Conservation (phyloP, 2,797 vertebrate species). For the Trachops cirrhosus region DNA sequence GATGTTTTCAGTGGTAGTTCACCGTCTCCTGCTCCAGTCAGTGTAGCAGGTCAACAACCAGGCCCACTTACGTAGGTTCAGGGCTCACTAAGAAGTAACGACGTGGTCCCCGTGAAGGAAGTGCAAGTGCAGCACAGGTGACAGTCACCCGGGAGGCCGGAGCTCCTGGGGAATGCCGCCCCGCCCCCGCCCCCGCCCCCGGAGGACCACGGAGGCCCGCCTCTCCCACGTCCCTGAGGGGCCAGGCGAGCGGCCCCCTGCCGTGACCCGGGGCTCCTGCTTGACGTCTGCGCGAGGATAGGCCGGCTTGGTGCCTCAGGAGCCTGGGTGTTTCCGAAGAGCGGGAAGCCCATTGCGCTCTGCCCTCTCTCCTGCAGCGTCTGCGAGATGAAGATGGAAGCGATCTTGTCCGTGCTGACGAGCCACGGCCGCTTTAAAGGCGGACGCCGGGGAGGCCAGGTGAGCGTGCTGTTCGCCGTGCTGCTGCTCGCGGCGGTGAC, state of each 20-base stretch:
- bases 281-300: background rate
- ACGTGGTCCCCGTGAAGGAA: background rate
- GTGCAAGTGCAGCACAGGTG: background rate
- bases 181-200: background rate
- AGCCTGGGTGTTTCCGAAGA: background rate
- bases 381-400: slow-evolving; percentile 90
- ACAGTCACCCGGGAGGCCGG: background rate
- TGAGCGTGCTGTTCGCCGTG: slow-evolving; percentile 70
- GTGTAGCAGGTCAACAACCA: background rate
- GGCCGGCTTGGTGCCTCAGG: background rate
- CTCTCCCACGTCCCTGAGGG: background rate
- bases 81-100: background rate
- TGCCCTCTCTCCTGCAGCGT: slow-evolving; percentile 81
- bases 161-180: background rate
- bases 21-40: background rate
- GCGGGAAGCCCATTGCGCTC: background rate
- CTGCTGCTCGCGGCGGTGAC: background rate
- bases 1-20: background rate
- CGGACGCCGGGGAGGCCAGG: slow-evolving; percentile 85
- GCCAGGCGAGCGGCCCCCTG: background rate
- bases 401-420: slow-evolving; percentile 88
- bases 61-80: background rate
- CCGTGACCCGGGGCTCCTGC: background rate
- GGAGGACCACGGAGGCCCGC: background rate
- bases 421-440: slow-evolving; percentile 86